Conservation (phyloP, 2,797 vertebrate genomes). For the Microctenopoma lineatum region DNA sequence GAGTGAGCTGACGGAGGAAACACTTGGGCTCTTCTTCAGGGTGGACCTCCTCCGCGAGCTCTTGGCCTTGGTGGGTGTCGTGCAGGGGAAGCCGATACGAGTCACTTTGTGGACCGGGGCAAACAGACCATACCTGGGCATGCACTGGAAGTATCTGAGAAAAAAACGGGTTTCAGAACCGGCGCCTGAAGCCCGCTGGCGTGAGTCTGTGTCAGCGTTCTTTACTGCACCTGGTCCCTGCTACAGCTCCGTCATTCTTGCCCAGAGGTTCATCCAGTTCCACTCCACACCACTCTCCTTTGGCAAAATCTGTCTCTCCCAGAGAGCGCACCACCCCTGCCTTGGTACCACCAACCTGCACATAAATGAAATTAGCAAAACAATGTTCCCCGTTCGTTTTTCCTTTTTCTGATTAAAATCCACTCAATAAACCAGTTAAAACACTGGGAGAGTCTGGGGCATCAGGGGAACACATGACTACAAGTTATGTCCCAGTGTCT, state of each 20-base stretch:
- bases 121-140: conserved; percentile 94
- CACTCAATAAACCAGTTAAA: too few relatives aligned
- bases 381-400: too few relatives aligned
- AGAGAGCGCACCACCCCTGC: conserved; percentile 95
- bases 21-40: conserved; percentile 93
- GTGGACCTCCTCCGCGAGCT: conserved; percentile 84
- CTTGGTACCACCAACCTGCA: conserved; percentile 93
- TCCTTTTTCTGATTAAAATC: too few relatives aligned
- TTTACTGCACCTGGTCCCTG: conserved; percentile 91
- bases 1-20: conserved; percentile 95
- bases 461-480: too few relatives aligned
- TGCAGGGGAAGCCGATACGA: conserved; percentile 96
- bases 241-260: conserved; percentile 96
- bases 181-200: conserved; percentile 77
- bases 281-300: conserved; percentile 97
- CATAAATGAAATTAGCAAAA: neutral
- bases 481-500: too few relatives aligned
- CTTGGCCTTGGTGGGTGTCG: conserved; percentile 93
- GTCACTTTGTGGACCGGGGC: conserved; percentile 98
- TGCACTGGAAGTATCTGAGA: conserved; percentile 94
- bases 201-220: conserved; percentile 4
- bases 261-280: conserved; percentile 96
- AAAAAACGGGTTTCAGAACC: neutral
- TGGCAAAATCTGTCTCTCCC: conserved; percentile 96
- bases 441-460: too few relatives aligned